Percentiles rank a stretch among this genome's conserved stretches.
Conservation (phyloP, 1,140 invertebrate species). For the Psilanteris sp. region DNA sequence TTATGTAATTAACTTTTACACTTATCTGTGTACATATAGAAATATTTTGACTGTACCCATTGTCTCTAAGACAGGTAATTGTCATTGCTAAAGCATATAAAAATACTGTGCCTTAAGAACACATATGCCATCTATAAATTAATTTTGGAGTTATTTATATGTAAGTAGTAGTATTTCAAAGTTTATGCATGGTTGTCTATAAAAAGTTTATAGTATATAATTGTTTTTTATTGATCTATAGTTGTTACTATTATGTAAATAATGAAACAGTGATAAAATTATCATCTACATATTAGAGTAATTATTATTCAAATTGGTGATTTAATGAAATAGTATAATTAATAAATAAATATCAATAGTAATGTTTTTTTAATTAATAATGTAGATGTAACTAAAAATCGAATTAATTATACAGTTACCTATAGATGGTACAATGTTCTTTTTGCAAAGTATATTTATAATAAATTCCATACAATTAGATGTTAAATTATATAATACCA, state of each 20-base stretch:
- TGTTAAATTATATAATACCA: constrained; percentile 3
- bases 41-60: constrained; percentile 25
- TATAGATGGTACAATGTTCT: constrained; percentile 52
- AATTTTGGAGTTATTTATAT: constrained; percentile 20
- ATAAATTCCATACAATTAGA: constrained; percentile 13
- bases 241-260: no score
- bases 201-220: no score
- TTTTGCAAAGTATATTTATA: constrained; percentile 35
- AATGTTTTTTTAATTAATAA: no score
- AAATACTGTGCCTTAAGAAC: constrained; percentile 46
- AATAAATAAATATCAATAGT: no score
- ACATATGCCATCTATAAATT: constrained; percentile 39
- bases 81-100: constrained; percentile 22
- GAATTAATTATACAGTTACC: no score
- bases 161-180: constrained; percentile 1
- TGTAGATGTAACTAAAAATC: no score
- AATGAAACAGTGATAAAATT: no score
- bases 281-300: no score
- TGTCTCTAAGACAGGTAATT: constrained; percentile 46
- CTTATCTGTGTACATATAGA: constrained; percentile 27
- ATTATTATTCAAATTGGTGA: no score
- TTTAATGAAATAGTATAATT: no score
- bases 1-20: constrained; percentile 38
- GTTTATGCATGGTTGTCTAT: constrained; percentile 1
- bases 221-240: no score